A percentile compares a stretch with the other conserved stretches of the same genome.
Evolutionary conservation across 2,888 invertebrate genomes (phyloP).

Genomic region (Drosophila siamana): DNA sequence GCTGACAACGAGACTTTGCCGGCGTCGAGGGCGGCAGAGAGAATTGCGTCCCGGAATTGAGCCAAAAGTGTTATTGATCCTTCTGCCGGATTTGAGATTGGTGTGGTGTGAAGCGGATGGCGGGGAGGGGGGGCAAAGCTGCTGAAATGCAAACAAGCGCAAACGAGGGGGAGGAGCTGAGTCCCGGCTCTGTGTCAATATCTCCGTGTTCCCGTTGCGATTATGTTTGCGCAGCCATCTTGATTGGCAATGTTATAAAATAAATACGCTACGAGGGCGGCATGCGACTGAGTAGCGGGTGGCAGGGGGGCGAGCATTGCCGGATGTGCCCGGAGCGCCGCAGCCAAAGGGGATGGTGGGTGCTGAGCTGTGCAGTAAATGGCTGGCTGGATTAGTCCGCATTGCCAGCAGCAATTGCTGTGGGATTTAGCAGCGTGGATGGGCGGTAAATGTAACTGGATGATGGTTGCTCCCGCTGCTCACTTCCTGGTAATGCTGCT

Average conservation of each 20-base stretch:
- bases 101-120: conserved; percentile 32
- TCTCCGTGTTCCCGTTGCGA: conserved; percentile 72
- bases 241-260: conserved; percentile 86
- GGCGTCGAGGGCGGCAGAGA: conserved; percentile 12
- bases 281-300: conserved; percentile 25
- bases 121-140: conserved; percentile 64
- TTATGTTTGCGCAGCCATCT: conserved; percentile 86
- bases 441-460: conserved; percentile 56
- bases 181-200: conserved; percentile 52
- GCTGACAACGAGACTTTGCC: conserved; percentile 25
- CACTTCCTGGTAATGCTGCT: conserved; percentile 24
- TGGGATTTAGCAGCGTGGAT: conserved; percentile 71
- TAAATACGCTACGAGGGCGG: conserved; percentile 82
- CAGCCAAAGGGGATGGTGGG: conserved; percentile 38
- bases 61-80: conserved; percentile 83
- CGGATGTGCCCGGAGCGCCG: conserved; percentile 63
- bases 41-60: conserved; percentile 67
- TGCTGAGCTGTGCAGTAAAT: conserved; percentile 33
- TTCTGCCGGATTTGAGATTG: conserved; percentile 44
- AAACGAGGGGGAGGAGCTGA: conserved; percentile 48
- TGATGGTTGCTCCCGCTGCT: conserved; percentile 33
- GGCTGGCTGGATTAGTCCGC: conserved; percentile 70
- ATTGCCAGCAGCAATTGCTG: conserved; percentile 78
- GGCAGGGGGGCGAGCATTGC: conserved; percentile 6
- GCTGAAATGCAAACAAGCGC: conserved; percentile 26